phyloP scores from a whole-genome alignment of 2,113 vertebrate genomes.

The Rhombomys opimus region DNA sequence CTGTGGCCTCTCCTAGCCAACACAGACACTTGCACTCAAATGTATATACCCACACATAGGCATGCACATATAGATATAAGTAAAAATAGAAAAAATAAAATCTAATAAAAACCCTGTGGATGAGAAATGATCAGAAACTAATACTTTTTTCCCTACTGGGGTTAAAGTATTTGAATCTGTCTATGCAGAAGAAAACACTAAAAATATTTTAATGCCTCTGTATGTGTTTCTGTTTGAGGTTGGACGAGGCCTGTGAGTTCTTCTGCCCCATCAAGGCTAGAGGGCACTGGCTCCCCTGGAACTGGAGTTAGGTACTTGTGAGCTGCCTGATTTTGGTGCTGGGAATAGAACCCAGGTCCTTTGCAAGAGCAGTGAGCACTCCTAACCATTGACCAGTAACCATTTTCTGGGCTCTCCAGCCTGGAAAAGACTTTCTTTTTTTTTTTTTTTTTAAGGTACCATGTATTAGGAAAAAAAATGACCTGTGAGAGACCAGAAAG shows the following conservation, averaged over 20 bases:
- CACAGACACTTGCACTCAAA: background rate
- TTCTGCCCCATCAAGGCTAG: background rate
- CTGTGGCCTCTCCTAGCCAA: background rate
- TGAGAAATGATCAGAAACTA: background rate
- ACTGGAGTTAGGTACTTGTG: background rate
- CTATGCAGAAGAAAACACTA: background rate
- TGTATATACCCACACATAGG: background rate
- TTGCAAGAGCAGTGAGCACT: background rate
- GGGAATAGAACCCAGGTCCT: background rate
- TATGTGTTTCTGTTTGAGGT: background rate
- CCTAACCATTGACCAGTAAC: background rate
- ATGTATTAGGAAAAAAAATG: slow-evolving; percentile 14
- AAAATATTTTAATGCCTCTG: background rate
- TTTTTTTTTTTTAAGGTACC: background rate
- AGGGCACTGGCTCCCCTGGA: background rate
- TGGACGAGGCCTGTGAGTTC: background rate
- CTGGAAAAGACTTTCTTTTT: background rate
- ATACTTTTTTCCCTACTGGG: background rate
- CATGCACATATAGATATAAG: background rate
- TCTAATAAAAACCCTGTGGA: background rate
- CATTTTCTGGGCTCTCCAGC: background rate
- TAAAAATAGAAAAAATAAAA: background rate
- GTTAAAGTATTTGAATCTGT: background rate
- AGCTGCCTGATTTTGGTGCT: background rate
- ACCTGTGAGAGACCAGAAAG: background rate